Base-by-base conservation (phyloP, 2,888 invertebrate genomes). In the Epinotia demarniana region DNA sequence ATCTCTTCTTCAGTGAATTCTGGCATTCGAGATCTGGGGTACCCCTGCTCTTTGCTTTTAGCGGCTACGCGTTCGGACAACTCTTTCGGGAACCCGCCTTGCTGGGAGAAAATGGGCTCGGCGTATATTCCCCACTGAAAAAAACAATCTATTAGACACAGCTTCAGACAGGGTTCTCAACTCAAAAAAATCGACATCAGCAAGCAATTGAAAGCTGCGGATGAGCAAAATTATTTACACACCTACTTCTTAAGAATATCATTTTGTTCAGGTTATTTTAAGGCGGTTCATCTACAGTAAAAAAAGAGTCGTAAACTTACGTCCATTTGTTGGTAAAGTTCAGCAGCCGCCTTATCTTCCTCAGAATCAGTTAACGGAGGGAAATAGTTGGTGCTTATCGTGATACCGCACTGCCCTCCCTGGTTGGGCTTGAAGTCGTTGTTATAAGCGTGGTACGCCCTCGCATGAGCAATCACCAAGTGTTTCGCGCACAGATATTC, bases 401-500 rank as follows among this genome's bases (percentile, higher is more conserved):
- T 83, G 27, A 89, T 81, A 11, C 87, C 85, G 57, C 89, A 72
- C 66, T 73, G 69, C 77, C 81, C 82, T 55, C 77, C 77, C 78
- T 91, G 89, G 61, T 75, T 76, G 0, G 79, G 23, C 79, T 83
- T 88, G 81, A 89, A 95, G n/a, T 89, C 84, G 0, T 83, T 80
- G 39, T 95, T 82, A 80, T 95, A 95, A 16, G 94, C 76, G 39
- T 89, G 88, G 79, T 95, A 96, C 0, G 93, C 95, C 76, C 86
- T 90, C 0, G 95, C 95, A 83, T 96, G 96, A 0, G 95, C 94
- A 72, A 93, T 81, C 2, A 96, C 81, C 71, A 95, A 79, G 63
- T 93, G 94, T 78, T 94, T 95, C 1, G 90, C 92, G 60, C 94
- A 94, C 16, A 91, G 79, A 81, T 96, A 96, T 16, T 90, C 88